Evolutionary conservation across 2,888 invertebrate genomes (phyloP), one percentile per base, ranked within the genome.

Genomic region (Spisula subtruncata): DNA sequence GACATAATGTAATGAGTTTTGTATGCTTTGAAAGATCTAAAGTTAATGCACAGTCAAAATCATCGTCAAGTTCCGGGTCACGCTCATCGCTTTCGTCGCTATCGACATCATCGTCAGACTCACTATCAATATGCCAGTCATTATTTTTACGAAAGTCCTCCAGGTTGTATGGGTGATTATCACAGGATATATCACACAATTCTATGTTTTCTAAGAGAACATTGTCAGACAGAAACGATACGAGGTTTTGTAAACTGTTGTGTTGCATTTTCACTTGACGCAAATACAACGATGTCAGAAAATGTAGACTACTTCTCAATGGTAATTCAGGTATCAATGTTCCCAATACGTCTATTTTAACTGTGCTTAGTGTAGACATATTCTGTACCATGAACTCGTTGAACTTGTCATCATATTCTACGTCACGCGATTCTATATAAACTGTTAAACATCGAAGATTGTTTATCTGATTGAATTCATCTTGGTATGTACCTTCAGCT

Each of bases 241-340:
- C 25, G n/a, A 66, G 60, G n/a, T 66, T 25, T 10, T 25, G 25
- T 66, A 66, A 66, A 66, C 25, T n/a, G n/a, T 25, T 25, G 8
- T 66, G 60, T 66, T 66, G 60, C 10, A 66, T 66, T 66, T 66
- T 25, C 20, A 66, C 60, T 25, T 10, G 6, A 66, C 1, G 25
- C 60, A 66, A 8, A 66, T 2, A 66, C 60, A 66, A 66, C 25
- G 60, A 66, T 66, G 60, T 66, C 25, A 66, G 60, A 66, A n/a
- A n/a, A 25, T 66, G 60, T 8, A 66, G 60, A 66, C 8, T n/a
- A n/a, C n/a, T 66, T 66, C 25, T 66, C 60, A 66, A 20, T n/a
- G 60, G 60, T 66, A 66, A 66, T 66, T 66, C 60, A n/a, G 25
- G 60, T 25, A 66, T 66, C 60, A 66, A 25, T n/a, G 25, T 25